phyloP scores from a whole-genome alignment of 2,797 vertebrate species.

The Mus minutoides region DNA sequence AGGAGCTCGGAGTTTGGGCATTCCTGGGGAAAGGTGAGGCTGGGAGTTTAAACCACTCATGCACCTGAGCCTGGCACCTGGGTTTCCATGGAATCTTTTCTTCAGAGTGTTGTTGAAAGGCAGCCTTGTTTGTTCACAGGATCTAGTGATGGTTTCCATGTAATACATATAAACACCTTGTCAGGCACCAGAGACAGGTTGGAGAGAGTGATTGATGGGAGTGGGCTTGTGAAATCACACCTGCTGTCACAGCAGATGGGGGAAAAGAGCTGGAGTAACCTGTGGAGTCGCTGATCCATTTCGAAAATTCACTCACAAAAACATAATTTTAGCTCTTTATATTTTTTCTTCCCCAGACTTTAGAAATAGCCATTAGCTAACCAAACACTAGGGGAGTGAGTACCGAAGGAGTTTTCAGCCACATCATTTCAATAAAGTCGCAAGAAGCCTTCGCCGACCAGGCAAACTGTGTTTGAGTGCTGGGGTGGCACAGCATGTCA shows the following conservation, averaged over 20 bases:
- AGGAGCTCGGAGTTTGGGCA: conserved; percentile 27
- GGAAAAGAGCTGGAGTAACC: conserved; percentile 79
- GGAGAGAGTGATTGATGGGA: conserved; percentile 81
- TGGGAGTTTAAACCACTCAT: background rate
- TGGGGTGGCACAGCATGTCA: conserved; percentile 48
- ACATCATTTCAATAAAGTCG: conserved; percentile 69
- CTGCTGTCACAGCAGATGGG: conserved; percentile 85
- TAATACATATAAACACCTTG: conserved; percentile 83
- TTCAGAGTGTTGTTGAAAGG: conserved; percentile 67
- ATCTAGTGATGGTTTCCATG: conserved; percentile 78
- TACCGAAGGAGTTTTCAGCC: conserved; percentile 49
- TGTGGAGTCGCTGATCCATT: conserved; percentile 83
- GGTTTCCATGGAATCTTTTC: conserved; percentile 71
- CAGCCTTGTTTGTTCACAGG: conserved; percentile 69
- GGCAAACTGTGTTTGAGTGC: conserved; percentile 69
- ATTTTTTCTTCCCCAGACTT: conserved; percentile 59
- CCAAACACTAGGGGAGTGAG: conserved; percentile 62
- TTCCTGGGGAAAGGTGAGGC: conserved; percentile 33
- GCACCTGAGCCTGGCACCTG: conserved; percentile 52
- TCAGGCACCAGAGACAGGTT: conserved; percentile 84
- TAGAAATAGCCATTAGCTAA: conserved; percentile 68
- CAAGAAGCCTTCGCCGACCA: conserved; percentile 70
- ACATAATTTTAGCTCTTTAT: conserved; percentile 74
- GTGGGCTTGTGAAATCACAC: conserved; percentile 85
- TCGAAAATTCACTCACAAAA: conserved; percentile 77